Evolutionary conservation across 2,888 invertebrate species (phyloP).

Genomic region (Pseudococcus viburni): DNA sequence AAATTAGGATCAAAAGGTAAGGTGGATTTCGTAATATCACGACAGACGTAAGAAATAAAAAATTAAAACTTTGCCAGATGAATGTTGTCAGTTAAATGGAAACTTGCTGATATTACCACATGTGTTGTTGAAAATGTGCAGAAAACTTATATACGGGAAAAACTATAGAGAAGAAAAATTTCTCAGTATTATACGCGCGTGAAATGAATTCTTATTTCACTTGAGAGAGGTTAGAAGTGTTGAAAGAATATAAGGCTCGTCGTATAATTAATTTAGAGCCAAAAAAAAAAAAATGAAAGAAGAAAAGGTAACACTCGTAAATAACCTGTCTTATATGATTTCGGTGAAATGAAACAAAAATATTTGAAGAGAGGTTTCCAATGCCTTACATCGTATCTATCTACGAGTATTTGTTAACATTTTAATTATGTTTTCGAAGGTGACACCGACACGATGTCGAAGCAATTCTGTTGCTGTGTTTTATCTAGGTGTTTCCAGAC

Average conservation of each 20-base stretch:
- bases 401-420: background rate
- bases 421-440: background rate
- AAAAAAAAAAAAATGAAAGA: no score
- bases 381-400: background rate
- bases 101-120: slow-evolving; percentile 27
- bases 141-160: slow-evolving; percentile 37
- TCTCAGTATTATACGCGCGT: slow-evolving; percentile 2
- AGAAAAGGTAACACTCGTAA: slow-evolving; percentile 17
- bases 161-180: slow-evolving; percentile 49
- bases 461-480: background rate
- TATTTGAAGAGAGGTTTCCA: background rate
- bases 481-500: background rate
- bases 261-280: slow-evolving; percentile 22
- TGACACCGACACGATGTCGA: background rate
- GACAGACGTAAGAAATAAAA: slow-evolving; percentile 33
- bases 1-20: slow-evolving; percentile 7
- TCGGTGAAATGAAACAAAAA: slow-evolving; percentile 17
- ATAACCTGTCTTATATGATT: background rate
- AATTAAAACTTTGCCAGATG: slow-evolving; percentile 39
- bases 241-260: background rate
- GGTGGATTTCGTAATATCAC: slow-evolving; percentile 22
- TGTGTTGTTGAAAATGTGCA: slow-evolving; percentile 37
- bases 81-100: slow-evolving; percentile 38
- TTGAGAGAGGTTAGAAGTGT: slow-evolving; percentile 36
- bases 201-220: slow-evolving; percentile 46